Evolutionary conservation across 2,797 vertebrate genomes (phyloP).

Genomic region (Pyrrhura leucotis): DNA sequence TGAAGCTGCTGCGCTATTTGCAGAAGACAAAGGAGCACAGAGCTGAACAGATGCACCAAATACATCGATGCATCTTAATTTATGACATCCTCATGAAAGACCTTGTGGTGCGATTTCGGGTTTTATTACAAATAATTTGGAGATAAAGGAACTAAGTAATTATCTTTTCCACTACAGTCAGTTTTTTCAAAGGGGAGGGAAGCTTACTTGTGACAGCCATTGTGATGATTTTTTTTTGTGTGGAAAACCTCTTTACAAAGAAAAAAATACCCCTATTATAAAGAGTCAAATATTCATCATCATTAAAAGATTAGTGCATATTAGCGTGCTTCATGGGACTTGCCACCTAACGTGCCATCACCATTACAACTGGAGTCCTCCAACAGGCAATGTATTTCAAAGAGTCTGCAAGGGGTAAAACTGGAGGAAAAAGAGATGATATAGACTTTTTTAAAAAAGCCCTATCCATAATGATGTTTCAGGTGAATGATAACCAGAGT

Average conservation of each 20-base stretch:
- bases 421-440: not conserved
- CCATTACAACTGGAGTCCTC: slow-evolving; percentile 41
- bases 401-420: not conserved
- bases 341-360: slow-evolving; percentile 57
- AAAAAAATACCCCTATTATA: slow-evolving; percentile 37
- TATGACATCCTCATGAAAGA: slow-evolving; percentile 81
- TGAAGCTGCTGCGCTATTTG: slow-evolving; percentile 81
- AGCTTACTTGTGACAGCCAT: slow-evolving; percentile 69
- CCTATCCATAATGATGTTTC: not conserved
- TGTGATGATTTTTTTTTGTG: slow-evolving; percentile 51
- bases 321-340: slow-evolving; percentile 71
- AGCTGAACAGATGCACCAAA: slow-evolving; percentile 82
- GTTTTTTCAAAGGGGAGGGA: slow-evolving; percentile 72
- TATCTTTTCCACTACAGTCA: slow-evolving; percentile 78
- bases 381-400: slow-evolving; percentile 41
- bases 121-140: slow-evolving; percentile 83
- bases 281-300: slow-evolving; percentile 67
- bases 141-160: slow-evolving; percentile 80
- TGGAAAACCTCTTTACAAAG: slow-evolving; percentile 56
- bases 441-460: not conserved
- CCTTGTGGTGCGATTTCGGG: slow-evolving; percentile 80
- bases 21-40: slow-evolving; percentile 81
- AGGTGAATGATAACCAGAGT: not conserved
- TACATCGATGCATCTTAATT: slow-evolving; percentile 83
- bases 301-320: slow-evolving; percentile 60